A percentile compares a stretch with the other conserved stretches of the same genome.
Evolutionary conservation across 2,797 vertebrate species (phyloP).

Genomic region (Fratercula arctica): DNA sequence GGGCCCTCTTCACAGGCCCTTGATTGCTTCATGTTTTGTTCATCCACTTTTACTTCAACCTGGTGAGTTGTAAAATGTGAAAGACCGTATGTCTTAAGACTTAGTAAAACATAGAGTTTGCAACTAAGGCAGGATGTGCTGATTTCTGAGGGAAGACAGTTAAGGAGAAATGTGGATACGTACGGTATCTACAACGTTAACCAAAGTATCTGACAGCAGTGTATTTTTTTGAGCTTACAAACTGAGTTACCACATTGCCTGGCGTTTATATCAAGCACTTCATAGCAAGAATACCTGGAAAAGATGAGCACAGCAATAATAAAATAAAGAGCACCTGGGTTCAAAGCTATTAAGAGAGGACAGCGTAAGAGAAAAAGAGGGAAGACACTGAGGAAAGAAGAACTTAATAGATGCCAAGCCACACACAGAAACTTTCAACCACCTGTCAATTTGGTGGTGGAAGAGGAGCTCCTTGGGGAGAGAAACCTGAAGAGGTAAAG

Average conservation of each 20-base stretch:
- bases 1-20: background rate
- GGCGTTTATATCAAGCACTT: background rate
- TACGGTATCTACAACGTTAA: background rate
- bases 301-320: background rate
- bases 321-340: background rate
- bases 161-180: background rate
- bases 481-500: background rate
- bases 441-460: background rate
- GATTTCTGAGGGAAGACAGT: background rate
- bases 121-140: background rate
- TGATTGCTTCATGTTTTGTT: slow-evolving; percentile 20
- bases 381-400: background rate
- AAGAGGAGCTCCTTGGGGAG: background rate
- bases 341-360: background rate
- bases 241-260: background rate
- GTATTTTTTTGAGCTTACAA: background rate
- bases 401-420: background rate
- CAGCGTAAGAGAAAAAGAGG: background rate
- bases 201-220: background rate
- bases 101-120: background rate
- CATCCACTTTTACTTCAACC: slow-evolving; percentile 2
- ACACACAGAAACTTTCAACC: background rate
- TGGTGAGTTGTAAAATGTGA: background rate
- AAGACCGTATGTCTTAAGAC: background rate
- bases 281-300: background rate